Evolutionary conservation across 2,888 invertebrate species (phyloP).

Genomic region (Mechanitis messenoides): DNA sequence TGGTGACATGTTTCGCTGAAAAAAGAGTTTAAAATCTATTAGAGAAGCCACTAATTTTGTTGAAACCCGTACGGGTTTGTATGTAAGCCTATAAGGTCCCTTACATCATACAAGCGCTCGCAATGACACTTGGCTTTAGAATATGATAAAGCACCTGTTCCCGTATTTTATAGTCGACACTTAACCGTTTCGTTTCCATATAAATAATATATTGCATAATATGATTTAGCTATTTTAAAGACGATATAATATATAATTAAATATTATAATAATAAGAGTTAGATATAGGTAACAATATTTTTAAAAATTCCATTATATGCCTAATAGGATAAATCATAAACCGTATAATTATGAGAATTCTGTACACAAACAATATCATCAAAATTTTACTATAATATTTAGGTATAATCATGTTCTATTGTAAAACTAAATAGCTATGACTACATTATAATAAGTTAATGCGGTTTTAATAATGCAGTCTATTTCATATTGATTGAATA

Average conservation of each 20-base stretch:
- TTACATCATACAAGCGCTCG: slow-evolving; percentile 63
- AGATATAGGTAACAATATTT: too few species aligned
- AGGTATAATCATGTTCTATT: too few species aligned
- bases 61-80: slow-evolving; percentile 35
- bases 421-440: too few species aligned
- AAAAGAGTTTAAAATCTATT: slow-evolving; percentile 49
- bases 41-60: slow-evolving; percentile 55
- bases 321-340: too few species aligned
- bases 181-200: slow-evolving; percentile 56
- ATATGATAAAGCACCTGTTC: slow-evolving; percentile 71
- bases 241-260: not conserved
- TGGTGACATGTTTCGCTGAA: slow-evolving; percentile 11
- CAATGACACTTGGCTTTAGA: slow-evolving; percentile 66
- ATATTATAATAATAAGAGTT: too few species aligned
- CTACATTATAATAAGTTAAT: too few species aligned
- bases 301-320: too few species aligned
- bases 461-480: too few species aligned
- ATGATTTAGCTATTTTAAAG: slow-evolving; percentile 8
- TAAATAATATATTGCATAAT: slow-evolving; percentile 21
- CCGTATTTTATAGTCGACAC: slow-evolving; percentile 68
- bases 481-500: too few species aligned
- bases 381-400: too few species aligned
- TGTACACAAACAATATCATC: too few species aligned
- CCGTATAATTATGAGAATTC: too few species aligned
- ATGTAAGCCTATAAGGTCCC: slow-evolving; percentile 62